These are phyloP conservation scores for Drosophila mojavensis DNA, from an alignment of 1,140 invertebrate species.

Conservation along the genomic window DNA sequence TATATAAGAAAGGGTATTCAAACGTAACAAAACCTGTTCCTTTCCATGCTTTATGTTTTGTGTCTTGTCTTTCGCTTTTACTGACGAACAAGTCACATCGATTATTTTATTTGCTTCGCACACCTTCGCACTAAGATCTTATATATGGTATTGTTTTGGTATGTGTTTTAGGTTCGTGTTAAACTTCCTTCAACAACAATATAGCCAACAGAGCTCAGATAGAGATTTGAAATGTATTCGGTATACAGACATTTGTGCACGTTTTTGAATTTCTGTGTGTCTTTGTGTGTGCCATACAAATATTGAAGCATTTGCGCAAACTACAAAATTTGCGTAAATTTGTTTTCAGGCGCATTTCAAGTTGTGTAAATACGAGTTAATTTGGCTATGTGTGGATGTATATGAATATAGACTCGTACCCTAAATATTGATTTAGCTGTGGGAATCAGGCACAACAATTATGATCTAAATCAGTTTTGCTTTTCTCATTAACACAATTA, in stretches of 20 bases:
- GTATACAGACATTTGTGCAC: conserved; percentile 25
- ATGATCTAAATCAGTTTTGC: conserved; percentile 2
- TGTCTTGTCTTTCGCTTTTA: conserved; percentile 18
- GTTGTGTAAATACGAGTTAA: conserved; percentile 24
- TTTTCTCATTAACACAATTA: too few relatives aligned
- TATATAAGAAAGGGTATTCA: not conserved
- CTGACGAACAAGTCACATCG: conserved; percentile 25
- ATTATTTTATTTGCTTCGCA: conserved; percentile 38
- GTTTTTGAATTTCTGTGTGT: conserved; percentile 6
- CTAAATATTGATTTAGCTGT: conserved; percentile 8
- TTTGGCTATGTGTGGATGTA: not conserved
- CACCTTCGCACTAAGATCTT: conserved; percentile 30
- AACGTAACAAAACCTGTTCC: conserved; percentile 14
- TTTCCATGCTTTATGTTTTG: not conserved
- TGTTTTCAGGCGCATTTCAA: conserved; percentile 32
- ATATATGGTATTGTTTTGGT: conserved; percentile 15
- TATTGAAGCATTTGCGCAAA: conserved; percentile 49
- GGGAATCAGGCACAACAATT: conserved; percentile 17
- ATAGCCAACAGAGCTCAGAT: conserved; percentile 2
- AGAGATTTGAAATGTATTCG: conserved; percentile 4
- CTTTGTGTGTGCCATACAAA: conserved; percentile 40
- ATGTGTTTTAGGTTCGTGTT: conserved; percentile 16
- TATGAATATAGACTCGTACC: not conserved
- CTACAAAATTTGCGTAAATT: conserved; percentile 29
- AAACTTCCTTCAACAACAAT: not conserved